Evolutionary conservation across 2,797 vertebrate species (phyloP).

Genomic region (Chelon auratus): DNA sequence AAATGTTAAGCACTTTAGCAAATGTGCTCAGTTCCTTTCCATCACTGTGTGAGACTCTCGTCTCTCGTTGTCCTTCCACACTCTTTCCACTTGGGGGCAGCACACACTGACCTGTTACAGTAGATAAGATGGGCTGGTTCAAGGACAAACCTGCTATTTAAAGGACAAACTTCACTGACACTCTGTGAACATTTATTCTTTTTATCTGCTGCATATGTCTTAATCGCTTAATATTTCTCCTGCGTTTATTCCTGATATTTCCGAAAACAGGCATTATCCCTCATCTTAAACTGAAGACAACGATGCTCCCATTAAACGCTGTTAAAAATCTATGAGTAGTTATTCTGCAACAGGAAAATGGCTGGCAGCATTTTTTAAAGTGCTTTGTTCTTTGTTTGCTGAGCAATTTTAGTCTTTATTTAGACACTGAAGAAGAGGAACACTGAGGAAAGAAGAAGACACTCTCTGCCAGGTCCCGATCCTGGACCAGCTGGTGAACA

Average conservation of each 20-base stretch:
- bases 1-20: background rate
- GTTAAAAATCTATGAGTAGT: background rate
- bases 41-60: background rate
- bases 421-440: constrained; percentile 43
- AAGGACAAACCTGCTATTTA: constrained; percentile 61
- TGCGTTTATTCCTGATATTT: background rate
- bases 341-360: background rate
- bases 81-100: constrained; percentile 67
- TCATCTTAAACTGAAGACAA: background rate
- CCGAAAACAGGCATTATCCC: background rate
- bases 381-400: constrained; percentile 51
- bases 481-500: constrained; percentile 54
- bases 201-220: too few species aligned
- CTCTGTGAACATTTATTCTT: background rate
- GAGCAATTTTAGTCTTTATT: constrained; percentile 58
- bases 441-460: constrained; percentile 14
- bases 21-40: background rate
- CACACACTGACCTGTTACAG: constrained; percentile 45
- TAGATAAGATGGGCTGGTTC: constrained; percentile 33
- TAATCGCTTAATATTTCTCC: background rate
- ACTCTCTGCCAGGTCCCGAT: constrained; percentile 51
- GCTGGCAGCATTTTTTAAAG: constrained; percentile 26
- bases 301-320: background rate
- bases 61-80: constrained; percentile 12
- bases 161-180: constrained; percentile 40